These are phyloP conservation scores for Heliconius hortense DNA, from an alignment of 2,888 invertebrate species.

Conservation along the genomic window DNA sequence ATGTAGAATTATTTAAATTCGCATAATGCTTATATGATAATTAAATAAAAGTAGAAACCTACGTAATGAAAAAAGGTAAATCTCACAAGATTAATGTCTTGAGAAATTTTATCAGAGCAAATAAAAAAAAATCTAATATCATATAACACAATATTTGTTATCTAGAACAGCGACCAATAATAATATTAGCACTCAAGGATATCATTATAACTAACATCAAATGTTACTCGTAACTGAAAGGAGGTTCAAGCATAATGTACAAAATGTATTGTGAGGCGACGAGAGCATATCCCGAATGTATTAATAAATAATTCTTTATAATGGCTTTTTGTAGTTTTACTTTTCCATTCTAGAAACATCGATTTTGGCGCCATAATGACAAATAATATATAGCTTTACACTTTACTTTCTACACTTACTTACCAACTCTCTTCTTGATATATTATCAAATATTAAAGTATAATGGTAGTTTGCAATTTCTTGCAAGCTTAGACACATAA, in stretches of 20 bases:
- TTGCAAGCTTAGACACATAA: too few species aligned
- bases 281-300: slow-evolving; percentile 23
- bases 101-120: background rate
- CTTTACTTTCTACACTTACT: too few species aligned
- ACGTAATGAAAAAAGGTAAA: background rate
- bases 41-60: background rate
- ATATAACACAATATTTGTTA: background rate
- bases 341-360: background rate
- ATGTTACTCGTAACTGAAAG: background rate
- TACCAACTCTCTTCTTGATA: too few species aligned
- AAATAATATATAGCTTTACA: too few species aligned
- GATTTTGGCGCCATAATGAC: too few species aligned
- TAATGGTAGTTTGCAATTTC: too few species aligned
- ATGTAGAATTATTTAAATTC: background rate
- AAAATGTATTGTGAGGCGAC: slow-evolving; percentile 4
- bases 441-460: too few species aligned
- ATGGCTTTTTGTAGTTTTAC: background rate
- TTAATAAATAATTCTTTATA: slow-evolving; percentile 25
- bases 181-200: background rate
- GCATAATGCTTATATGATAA: background rate
- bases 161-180: background rate
- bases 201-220: background rate
- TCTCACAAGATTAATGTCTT: background rate
- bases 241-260: slow-evolving; percentile 8
- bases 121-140: background rate